Base-by-base conservation (phyloP, 2,113 vertebrate species). In the Ellobius talpinus region DNA sequence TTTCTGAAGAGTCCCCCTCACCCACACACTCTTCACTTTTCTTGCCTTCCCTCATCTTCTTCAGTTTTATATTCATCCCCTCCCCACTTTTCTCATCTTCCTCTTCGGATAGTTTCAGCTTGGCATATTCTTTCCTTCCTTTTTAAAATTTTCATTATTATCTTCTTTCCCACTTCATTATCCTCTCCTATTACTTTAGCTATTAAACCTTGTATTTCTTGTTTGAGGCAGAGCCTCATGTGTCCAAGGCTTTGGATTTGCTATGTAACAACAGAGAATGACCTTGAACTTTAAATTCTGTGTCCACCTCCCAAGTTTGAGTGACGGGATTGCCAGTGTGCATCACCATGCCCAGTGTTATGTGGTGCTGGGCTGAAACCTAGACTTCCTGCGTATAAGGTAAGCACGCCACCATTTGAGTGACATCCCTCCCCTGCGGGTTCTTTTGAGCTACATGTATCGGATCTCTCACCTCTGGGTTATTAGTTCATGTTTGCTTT, bases 1-100 rank as follows among this genome's bases (percentile, higher is more conserved):
- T 89, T 96, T 97, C 85, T 87, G 55, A 97, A 97, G 58, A 1
- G 12, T 78, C 89, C 21, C 47, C 52, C n/a, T 5, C 55, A 58
- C 55, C 4, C 55, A 55, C 55, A 55, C 55, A 55, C 17, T 58
- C 19, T 84, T n/a, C 26, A 13, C 36, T 78, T 33, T 74, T 2
- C 36, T 84, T n/a, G 14, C 39, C 42, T 19, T 52, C 33, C 4
- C 29, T 19, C 6, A 0, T 12, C 0, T 8, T 7, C 31, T 23
- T n/a, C 1, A n/a, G 12, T 2, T 29, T 19, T 11, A 7, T 26
- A 0, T 29, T 1, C 8, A 4, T 11, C 14, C 1, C 4, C 36
- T 11, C 36, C 23, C 7, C 8, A 26, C 36, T 70, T 36, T 36
- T 73, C 52, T 52, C 52, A 29, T 7, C 26, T 86, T 13, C 23